Conservation (phyloP, 1,140 invertebrate genomes). For the Heliothis virescens region DNA sequence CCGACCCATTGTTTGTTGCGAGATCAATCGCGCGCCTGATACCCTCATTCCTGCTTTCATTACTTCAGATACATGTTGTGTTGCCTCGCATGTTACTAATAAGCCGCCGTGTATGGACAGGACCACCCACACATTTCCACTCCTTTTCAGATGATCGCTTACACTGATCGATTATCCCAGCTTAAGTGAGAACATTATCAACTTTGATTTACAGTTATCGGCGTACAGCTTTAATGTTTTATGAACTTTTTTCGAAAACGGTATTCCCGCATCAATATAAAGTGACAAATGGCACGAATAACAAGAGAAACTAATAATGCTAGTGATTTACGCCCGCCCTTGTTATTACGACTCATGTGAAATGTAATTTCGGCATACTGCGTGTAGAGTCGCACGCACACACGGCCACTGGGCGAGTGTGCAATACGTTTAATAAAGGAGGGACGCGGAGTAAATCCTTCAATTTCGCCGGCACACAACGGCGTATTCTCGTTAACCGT, state of each 20-base stretch:
- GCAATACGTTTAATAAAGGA: slow-evolving; percentile 86
- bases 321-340: slow-evolving; percentile 84
- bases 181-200: slow-evolving; percentile 38
- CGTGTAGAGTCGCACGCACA: slow-evolving; percentile 76
- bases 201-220: slow-evolving; percentile 44
- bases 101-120: neutral
- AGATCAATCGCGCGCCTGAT: slow-evolving; percentile 5
- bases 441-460: slow-evolving; percentile 85
- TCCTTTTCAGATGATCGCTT: slow-evolving; percentile 11
- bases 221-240: slow-evolving; percentile 30
- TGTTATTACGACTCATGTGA: slow-evolving; percentile 86
- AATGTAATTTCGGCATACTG: slow-evolving; percentile 85
- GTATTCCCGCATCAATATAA: slow-evolving; percentile 70
- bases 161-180: slow-evolving; percentile 31
- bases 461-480: slow-evolving; percentile 84
- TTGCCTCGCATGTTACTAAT: neutral
- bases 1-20: slow-evolving; percentile 7
- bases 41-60: slow-evolving; percentile 25
- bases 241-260: slow-evolving; percentile 39
- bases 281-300: slow-evolving; percentile 80
- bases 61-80: neutral
- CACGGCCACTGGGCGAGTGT: slow-evolving; percentile 66
- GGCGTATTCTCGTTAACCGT: slow-evolving; percentile 85
- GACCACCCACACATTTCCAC: slow-evolving; percentile 3
- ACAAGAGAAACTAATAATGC: slow-evolving; percentile 85